phyloP scores from a whole-genome alignment of 2,888 invertebrate genomes.

The Erebia epiphron region DNA sequence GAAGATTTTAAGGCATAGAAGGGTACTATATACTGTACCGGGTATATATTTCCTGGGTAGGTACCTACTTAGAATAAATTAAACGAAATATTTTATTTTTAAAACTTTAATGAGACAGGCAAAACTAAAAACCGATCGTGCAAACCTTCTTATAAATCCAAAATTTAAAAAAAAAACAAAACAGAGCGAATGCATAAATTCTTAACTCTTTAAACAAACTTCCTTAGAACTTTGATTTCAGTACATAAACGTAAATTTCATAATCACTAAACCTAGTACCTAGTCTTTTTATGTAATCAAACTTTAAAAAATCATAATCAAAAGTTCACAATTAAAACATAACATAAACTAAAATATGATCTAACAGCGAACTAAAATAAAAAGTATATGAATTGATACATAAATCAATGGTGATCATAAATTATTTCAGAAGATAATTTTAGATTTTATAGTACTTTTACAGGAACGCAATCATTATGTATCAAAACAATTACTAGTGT shows the following conservation, averaged over 20 bases:
- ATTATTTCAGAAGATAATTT: not conserved
- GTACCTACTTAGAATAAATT: not conserved
- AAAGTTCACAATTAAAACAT: conserved; percentile 77
- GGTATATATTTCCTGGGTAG: not conserved
- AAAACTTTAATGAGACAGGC: conserved; percentile 67
- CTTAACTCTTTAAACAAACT: conserved; percentile 44
- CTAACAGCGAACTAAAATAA: conserved; percentile 46
- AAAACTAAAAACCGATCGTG: conserved; percentile 68
- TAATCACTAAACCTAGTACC: conserved; percentile 55
- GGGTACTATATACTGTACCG: no score
- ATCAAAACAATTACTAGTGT: conserved; percentile 59
- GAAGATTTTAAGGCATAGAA: no score
- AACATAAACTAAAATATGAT: conserved; percentile 47
- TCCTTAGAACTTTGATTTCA: conserved; percentile 24
- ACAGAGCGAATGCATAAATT: conserved; percentile 48
- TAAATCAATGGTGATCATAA: conserved; percentile 57
- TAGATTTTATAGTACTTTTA: conserved; percentile 15
- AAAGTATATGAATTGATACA: conserved; percentile 67
- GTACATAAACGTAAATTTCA: conserved; percentile 47
- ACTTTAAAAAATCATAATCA: conserved; percentile 74
- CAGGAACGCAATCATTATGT: conserved; percentile 62
- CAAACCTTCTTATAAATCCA: conserved; percentile 55
- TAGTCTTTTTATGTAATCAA: conserved; percentile 61
- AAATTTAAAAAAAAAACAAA: conserved; percentile 54
- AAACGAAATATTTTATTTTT: conserved; percentile 31